Evolutionary conservation across 2,797 vertebrate genomes (phyloP).

Genomic region (Pipistrellus nathusii): DNA sequence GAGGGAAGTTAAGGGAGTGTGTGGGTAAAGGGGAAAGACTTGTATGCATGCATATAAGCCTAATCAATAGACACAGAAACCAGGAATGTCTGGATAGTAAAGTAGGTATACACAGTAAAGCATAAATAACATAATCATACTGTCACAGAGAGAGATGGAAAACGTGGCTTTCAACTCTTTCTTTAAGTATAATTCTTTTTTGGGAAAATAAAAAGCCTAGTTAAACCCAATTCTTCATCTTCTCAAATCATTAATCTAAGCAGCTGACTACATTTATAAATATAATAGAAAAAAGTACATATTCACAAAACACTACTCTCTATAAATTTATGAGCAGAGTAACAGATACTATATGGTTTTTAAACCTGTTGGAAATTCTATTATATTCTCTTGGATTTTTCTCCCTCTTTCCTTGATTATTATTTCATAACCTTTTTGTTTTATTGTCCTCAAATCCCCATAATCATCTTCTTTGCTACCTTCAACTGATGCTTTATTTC

Average conservation of each 20-base stretch:
- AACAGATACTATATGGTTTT: background rate
- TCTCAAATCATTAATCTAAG: too few species aligned
- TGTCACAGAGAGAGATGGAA: too few species aligned
- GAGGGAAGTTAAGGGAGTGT: too few species aligned
- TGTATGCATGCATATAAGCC: too few species aligned
- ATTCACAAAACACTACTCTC: background rate
- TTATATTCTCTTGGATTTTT: background rate
- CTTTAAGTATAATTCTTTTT: too few species aligned
- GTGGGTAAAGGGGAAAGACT: too few species aligned
- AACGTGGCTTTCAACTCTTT: too few species aligned
- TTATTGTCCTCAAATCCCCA: background rate
- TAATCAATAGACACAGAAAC: too few species aligned
- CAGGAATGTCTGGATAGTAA: background rate
- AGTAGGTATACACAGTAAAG: background rate
- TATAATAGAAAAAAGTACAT: background rate
- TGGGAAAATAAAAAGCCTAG: too few species aligned
- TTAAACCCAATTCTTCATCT: too few species aligned
- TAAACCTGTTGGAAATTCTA: background rate
- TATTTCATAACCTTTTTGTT: background rate
- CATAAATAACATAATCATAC: background rate
- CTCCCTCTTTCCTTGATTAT: background rate
- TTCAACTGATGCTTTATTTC: background rate
- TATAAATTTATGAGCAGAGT: background rate
- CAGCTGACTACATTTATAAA: background rate
- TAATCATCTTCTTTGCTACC: background rate